A percentile compares a stretch with the other conserved stretches of the same genome.
phyloP scores from a whole-genome alignment of 2,888 invertebrate genomes.

The Mystacides longicornis region DNA sequence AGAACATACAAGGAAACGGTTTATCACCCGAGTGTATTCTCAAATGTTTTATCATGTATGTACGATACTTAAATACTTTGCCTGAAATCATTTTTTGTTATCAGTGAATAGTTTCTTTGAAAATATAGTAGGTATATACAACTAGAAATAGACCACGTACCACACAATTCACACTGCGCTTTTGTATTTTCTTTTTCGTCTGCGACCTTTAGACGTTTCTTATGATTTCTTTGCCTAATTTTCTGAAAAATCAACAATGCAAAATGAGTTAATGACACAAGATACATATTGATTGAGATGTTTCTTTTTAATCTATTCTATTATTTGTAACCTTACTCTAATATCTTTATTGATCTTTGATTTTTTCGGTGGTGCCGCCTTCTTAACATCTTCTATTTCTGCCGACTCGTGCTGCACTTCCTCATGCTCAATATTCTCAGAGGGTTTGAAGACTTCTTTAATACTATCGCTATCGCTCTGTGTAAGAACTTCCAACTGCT shows the following conservation, averaged over 20 bases:
- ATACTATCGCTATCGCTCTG: background rate
- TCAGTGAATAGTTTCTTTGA: background rate
- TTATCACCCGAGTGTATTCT: slow-evolving; percentile 35
- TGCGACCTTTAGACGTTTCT: background rate
- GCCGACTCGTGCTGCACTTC: background rate
- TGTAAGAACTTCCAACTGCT: background rate
- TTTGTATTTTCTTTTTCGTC: slow-evolving; percentile 9
- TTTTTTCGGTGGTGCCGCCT: slow-evolving; percentile 11
- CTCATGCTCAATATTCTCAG: background rate
- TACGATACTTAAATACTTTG: slow-evolving; percentile 38
- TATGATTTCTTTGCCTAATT: slow-evolving; percentile 11
- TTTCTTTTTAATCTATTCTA: background rate
- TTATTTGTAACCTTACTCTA: slow-evolving; percentile 7
- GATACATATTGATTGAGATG: background rate
- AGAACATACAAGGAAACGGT: slow-evolving; percentile 37
- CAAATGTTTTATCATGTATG: slow-evolving; percentile 38
- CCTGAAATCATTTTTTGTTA: slow-evolving; percentile 12
- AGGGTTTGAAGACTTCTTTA: slow-evolving; percentile 9
- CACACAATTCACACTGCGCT: slow-evolving; percentile 27
- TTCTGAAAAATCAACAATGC: slow-evolving; percentile 5
- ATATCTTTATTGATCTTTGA: slow-evolving; percentile 18
- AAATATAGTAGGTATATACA: background rate
- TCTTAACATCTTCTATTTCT: background rate
- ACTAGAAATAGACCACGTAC: slow-evolving; percentile 7
- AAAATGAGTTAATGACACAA: background rate